Evolutionary conservation across 2,888 invertebrate species (phyloP), one percentile per base, ranked within the genome.

Genomic region (Pseudococcus longispinus): DNA sequence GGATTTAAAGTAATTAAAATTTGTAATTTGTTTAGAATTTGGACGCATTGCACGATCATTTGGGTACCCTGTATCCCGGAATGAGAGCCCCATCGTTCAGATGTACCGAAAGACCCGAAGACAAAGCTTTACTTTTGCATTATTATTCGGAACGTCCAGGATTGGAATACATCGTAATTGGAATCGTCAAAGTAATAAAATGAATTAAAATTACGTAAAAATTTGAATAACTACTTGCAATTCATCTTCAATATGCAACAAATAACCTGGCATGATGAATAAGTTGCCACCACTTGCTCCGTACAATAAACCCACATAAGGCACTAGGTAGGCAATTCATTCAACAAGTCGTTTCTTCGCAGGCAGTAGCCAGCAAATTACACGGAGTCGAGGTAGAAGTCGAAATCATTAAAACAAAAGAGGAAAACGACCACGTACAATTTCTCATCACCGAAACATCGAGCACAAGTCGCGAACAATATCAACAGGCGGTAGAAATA

Each of bases 1-100:
- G 9, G 44, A 20, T 82, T 42, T 23, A 5, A n/a, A 51, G 8
- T 65, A 20, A 82, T 51, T 1, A 2, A n/a, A n/a, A 51, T 83
- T 83, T 74, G 87, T 87, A 85, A 23, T 88, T 82, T 90, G 91
- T 0, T 55, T 92, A 98, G 96, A 98, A 98, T 91, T 92, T 99
- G 90, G 98, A 99, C 91, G 98, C 98, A 18, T 92, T 99, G 5
- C 98, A 98, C 90, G 98, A 98, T 90, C 98, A 98, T 90, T 92
- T 98, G 90, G 96, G 97, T 87, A 98, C 98, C 5, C 92, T 97
- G 88, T 98, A 98, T 91, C 98, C 98, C 0, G 97, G 97, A 26
- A 97, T 97, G 97, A 93, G 95, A 89, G 97, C 97, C 0, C 98
- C 98, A 0, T 98, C 98, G 0, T 98, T 98, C 92, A 94, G 98